Evolutionary conservation across 2,888 invertebrate genomes (phyloP), one percentile per base, ranked within the genome.

Genomic region (Pogonocherus hispidulus): DNA sequence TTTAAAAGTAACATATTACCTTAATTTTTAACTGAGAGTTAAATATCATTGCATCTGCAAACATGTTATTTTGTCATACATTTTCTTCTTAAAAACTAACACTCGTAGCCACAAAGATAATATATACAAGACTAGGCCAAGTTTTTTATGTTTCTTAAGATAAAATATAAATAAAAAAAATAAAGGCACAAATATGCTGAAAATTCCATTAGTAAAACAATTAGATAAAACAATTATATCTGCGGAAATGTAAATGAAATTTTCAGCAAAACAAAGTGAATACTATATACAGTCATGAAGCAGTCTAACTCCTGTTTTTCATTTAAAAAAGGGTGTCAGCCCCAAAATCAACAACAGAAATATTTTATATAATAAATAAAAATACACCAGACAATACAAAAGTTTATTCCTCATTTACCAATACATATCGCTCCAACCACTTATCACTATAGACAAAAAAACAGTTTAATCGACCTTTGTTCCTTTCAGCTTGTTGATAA

Each of bases 181-280:
- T 77, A 75, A 78, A 79, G 78, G 78, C 77, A 77, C 76, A 75
- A 77, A 71, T 67, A 74, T 76, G 78, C 78, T 77, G 78, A 78
- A 75, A 75, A 77, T 76, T 77, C 65, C 79, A 77, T 75, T 69
- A 56, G 51, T 49, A 44, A 22, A 37, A 54, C 49, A 27, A 63
- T 66, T 60, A 70, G 65, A 60, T 47, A 63, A 74, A 52, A 20
- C 27, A 35, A 51, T 23, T 14, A 47, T 54, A 37, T 41, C 20
- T 32, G 35, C 18, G 22, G 52, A 62, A 67, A 67, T 22, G n/a
- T 56, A 51, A 65, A 69, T 76, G 76, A 76, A 74, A 78, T 75
- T 76, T 70, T 74, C 78, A 78, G 77, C 78, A 73, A 75, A 71
- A 74, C 70, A 73, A 72, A 73, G 60, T 22, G 47, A 54, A 71